A percentile compares a stretch with the other conserved stretches of the same genome.
phyloP scores from a whole-genome alignment of 2,888 invertebrate species.

The Rutpela maculata region DNA sequence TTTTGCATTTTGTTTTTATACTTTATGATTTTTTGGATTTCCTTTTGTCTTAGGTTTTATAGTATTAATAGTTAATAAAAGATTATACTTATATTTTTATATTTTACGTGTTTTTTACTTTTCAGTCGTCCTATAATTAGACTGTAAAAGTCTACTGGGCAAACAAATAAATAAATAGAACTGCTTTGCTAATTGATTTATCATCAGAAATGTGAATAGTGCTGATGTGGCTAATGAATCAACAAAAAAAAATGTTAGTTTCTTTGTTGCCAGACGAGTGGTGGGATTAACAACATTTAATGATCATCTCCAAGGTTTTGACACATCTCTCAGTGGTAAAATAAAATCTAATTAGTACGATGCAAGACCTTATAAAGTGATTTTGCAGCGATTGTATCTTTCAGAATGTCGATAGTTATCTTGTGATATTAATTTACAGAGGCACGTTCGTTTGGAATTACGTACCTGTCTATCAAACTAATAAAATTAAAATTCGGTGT shows the following conservation, averaged over 20 bases:
- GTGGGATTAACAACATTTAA: constrained; percentile 27
- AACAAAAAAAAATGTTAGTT: not conserved
- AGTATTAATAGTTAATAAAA: no score
- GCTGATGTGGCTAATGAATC: not conserved
- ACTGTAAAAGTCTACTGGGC: no score
- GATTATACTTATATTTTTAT: no score
- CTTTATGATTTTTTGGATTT: no score
- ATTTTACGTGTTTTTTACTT: no score
- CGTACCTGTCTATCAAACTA: constrained; percentile 35
- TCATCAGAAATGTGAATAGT: constrained; percentile 12
- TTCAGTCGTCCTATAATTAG: no score
- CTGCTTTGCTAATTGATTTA: not conserved
- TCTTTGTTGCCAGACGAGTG: constrained; percentile 28
- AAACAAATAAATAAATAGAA: not conserved
- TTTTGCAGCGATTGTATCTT: constrained; percentile 35
- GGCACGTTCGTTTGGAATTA: constrained; percentile 41
- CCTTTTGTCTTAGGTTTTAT: no score
- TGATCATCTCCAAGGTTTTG: constrained; percentile 31
- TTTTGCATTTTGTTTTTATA: no score
- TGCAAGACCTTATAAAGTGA: constrained; percentile 36
- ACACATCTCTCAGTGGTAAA: constrained; percentile 37
- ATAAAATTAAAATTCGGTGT: constrained; percentile 59
- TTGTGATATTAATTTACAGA: constrained; percentile 45
- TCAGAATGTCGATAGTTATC: constrained; percentile 35
- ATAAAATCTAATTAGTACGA: constrained; percentile 36